A percentile compares a stretch with the other conserved stretches of the same genome.
Evolutionary conservation across 1,140 invertebrate genomes (phyloP).

Genomic region (Euwallacea fornicatus): DNA sequence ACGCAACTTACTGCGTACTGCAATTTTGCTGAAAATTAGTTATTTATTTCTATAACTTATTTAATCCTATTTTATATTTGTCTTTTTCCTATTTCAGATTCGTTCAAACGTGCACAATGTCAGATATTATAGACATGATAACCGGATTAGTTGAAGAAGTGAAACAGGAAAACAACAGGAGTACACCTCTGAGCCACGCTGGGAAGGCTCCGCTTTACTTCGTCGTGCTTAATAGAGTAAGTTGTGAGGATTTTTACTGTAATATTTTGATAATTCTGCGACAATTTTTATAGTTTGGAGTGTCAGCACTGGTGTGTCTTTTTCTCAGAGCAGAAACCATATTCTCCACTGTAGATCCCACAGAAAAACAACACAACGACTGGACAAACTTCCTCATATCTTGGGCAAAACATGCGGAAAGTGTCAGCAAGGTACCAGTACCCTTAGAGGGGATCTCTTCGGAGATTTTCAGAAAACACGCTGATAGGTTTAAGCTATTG

Average conservation of each 20-base stretch:
- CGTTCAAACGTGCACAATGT: slow-evolving; percentile 47
- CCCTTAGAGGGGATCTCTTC: slow-evolving; percentile 48
- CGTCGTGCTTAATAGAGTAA: slow-evolving; percentile 50
- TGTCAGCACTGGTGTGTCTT: slow-evolving; percentile 47
- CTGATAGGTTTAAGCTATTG: slow-evolving; percentile 44
- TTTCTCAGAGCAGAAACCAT: slow-evolving; percentile 48
- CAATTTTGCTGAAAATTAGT: too few relatives aligned
- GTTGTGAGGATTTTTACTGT: background rate
- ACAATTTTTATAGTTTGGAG: slow-evolving; percentile 48
- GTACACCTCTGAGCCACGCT: slow-evolving; percentile 50
- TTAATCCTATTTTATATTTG: too few relatives aligned
- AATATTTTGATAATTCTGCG: background rate
- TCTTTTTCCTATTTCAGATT: slow-evolving; percentile 38
- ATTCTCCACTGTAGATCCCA: slow-evolving; percentile 43
- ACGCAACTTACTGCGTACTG: too few relatives aligned
- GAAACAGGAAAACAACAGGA: slow-evolving; percentile 46
- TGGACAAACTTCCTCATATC: slow-evolving; percentile 47
- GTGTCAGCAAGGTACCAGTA: slow-evolving; percentile 43
- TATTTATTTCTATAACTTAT: too few relatives aligned
- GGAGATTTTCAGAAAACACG: slow-evolving; percentile 47
- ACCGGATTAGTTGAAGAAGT: slow-evolving; percentile 47
- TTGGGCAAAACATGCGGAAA: slow-evolving; percentile 44
- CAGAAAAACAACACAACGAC: slow-evolving; percentile 45
- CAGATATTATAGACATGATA: slow-evolving; percentile 48
- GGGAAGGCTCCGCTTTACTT: slow-evolving; percentile 51